Percentiles rank a stretch among this genome's conserved stretches.
Evolutionary conservation across 2,113 vertebrate genomes (phyloP).

Genomic region (Gadus macrocephalus): DNA sequence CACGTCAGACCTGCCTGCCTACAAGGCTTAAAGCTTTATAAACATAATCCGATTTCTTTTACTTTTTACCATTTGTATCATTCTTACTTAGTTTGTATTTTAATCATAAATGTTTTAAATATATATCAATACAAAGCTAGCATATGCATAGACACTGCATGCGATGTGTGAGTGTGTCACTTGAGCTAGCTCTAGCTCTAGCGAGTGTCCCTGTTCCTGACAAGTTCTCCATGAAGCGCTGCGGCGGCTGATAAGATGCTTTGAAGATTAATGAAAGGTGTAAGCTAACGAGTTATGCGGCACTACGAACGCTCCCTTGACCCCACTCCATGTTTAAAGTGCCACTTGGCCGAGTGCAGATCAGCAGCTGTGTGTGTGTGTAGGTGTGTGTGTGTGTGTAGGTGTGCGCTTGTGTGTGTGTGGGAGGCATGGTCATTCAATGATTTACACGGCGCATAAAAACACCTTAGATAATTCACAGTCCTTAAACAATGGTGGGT

Average conservation of each 20-base stretch:
- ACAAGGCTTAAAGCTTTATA: too few species aligned
- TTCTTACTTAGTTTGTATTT: too few species aligned
- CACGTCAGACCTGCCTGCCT: too few species aligned
- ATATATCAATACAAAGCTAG: too few species aligned
- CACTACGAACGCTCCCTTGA: slow-evolving; percentile 9
- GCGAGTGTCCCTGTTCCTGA: too few species aligned
- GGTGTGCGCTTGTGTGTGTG: not conserved
- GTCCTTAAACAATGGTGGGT: not conserved
- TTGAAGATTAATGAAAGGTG: slow-evolving; percentile 40
- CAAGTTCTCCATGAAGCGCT: too few species aligned
- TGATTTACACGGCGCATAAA: not conserved
- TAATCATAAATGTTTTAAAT: too few species aligned
- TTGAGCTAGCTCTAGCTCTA: too few species aligned
- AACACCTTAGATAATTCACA: not conserved
- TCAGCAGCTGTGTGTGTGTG: slow-evolving; percentile 2
- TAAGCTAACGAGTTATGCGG: slow-evolving; percentile 16
- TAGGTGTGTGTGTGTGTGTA: not conserved
- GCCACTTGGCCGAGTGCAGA: slow-evolving; percentile 14
- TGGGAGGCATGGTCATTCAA: not conserved
- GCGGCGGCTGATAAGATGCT: slow-evolving; percentile 19
- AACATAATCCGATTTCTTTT: too few species aligned
- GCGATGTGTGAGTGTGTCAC: too few species aligned
- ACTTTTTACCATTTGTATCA: too few species aligned
- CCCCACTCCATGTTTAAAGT: not conserved
- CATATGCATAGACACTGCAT: too few species aligned